Percentiles rank a stretch among this genome's conserved stretches.
phyloP scores from a whole-genome alignment of 2,888 invertebrate genomes.

The Perdita meconis region DNA sequence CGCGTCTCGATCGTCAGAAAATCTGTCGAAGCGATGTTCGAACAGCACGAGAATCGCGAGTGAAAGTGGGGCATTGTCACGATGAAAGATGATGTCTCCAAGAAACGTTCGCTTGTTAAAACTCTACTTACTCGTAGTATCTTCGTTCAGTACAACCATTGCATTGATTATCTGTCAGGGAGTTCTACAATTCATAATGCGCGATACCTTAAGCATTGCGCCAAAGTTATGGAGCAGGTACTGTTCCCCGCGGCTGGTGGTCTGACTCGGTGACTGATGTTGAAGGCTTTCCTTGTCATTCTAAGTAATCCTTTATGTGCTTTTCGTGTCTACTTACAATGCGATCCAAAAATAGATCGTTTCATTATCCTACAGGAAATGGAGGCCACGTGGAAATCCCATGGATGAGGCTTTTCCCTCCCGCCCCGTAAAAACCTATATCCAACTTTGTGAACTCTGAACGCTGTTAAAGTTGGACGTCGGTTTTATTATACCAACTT shows the following conservation, averaged over 20 bases:
- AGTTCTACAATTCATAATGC: background rate
- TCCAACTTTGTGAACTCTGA: no score
- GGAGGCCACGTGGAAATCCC: background rate
- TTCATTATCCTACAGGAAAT: background rate
- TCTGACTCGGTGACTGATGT: background rate
- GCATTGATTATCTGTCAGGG: background rate
- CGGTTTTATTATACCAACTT: no score
- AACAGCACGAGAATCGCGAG: background rate
- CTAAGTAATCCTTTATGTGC: background rate
- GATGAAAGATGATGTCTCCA: background rate
- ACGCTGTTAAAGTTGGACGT: no score
- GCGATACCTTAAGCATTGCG: background rate
- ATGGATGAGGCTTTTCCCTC: background rate
- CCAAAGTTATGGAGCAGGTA: background rate
- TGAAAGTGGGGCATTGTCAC: background rate
- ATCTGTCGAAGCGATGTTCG: background rate
- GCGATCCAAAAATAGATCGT: conserved; percentile 2
- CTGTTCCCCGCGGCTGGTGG: background rate
- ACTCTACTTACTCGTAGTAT: background rate
- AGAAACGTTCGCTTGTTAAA: background rate
- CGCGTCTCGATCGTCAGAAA: conserved; percentile 10
- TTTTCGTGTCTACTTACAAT: conserved; percentile 1
- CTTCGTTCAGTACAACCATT: background rate
- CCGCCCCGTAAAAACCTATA: background rate
- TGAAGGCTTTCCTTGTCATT: background rate